Evolutionary conservation across 2,888 invertebrate genomes (phyloP), one percentile per base, ranked within the genome.

Genomic region (Ecliptopera silaceata): DNA sequence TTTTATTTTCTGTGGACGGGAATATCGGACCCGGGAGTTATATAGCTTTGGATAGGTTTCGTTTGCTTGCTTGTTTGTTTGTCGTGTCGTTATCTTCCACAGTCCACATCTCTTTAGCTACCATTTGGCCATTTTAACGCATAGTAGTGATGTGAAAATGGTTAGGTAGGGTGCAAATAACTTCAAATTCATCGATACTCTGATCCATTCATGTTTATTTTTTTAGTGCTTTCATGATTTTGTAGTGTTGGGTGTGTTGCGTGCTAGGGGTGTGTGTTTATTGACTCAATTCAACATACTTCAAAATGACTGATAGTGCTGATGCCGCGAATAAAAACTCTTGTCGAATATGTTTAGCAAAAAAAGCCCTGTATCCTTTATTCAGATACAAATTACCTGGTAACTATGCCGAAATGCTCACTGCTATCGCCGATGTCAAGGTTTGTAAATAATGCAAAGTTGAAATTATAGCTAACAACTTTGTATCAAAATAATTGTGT

Each of bases 361-460:
- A 86, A 68, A 90, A 85, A 66, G 82, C 86, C 64, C 63, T 91
- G 67, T 87, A 88, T 68, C 89, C 90, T 38, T 73, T 91, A 56
- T 90, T 91, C 74, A 85, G 82, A 76, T 90, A 90, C 61, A 88
- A 89, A 69, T 72, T 88, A 60, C 86, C 89, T 63, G 91, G 91
- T 62, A 91, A 90, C 81, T 91, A 91, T 77, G 91, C 91, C 48
- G 91, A 91, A 84, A 91, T 91, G 91, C 79, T 91, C 55, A 91
- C 91, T 67, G 84, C 90, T 48, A 86, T 91, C 64, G 91, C 91
- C 26, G 87, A 90, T 71, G 88, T 91, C 44, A 91, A 91, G 84
- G 91, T 89, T 71, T 65, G 69, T 65, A n/a, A n/a, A n/a, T n/a
- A n/a, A n/a, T n/a, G n/a, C n/a, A n/a, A n/a, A n/a, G n/a, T n/a